phyloP scores from a whole-genome alignment of 2,888 invertebrate genomes.

The Zootermopsis nevadensis region DNA sequence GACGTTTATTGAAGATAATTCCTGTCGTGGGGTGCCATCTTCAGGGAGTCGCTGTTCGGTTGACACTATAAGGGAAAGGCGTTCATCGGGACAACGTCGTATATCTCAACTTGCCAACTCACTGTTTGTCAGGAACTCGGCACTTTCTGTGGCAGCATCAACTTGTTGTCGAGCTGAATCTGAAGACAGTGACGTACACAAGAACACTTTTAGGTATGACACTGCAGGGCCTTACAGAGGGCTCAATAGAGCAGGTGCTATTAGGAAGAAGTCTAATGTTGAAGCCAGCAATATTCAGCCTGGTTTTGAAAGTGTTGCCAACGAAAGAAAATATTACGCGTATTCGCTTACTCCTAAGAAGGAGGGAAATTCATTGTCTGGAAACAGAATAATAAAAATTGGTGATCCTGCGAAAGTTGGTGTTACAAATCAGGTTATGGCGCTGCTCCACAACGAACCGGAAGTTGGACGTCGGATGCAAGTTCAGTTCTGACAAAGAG shows the following conservation, averaged over 20 bases:
- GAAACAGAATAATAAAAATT: background rate
- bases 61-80: background rate
- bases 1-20: background rate
- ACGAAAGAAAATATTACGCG: background rate
- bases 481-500: slow-evolving; percentile 9
- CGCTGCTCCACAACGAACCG: background rate
- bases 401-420: background rate
- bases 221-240: background rate
- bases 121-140: background rate
- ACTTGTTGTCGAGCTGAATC: background rate
- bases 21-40: background rate
- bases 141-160: background rate
- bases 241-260: background rate
- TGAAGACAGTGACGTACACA: background rate
- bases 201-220: background rate
- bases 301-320: background rate
- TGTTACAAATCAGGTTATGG: background rate
- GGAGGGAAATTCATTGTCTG: background rate
- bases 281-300: background rate
- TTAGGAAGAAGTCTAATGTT: background rate
- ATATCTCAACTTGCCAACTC: background rate
- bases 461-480: background rate
- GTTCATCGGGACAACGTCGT: background rate
- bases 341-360: background rate
- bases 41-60: background rate